Base-by-base conservation (phyloP, 2,888 invertebrate genomes). In the Hyles lineata region DNA sequence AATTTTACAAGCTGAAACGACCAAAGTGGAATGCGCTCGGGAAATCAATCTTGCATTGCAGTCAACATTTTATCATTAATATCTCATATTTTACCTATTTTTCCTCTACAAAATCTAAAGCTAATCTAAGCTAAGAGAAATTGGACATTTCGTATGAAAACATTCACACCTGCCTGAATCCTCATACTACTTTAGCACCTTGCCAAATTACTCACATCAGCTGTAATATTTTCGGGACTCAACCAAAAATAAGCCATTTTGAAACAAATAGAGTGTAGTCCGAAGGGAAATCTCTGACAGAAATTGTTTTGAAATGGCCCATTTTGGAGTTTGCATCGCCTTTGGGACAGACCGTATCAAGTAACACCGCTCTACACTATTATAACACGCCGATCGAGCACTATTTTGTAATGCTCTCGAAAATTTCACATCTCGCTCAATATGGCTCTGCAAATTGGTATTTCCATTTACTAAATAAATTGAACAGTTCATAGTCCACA, bases 291-390 rank as follows among this genome's bases (percentile, higher is more conserved):
- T 92, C 89, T 89, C 85, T 83, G 85, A 85, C 85, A 87, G 89
- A 90, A 90, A 92, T 92, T 92, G 92, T 92, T 92, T 89, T 87
- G 86, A 90, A 90, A 92, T 90, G 86, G 89, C 88, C 88, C 87
- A 88, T 89, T 91, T 89, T 90, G 88, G 91, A 90, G 83, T 87
- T 84, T 80, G 77, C 73, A 78, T 52, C 80, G 77, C 83, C 80
- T 78, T 76, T 73, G 85, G 80, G 82, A 82, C 77, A 3, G 76
- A 73, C 74, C 76, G 74, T 74, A 80, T 78, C 78, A 78, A 77
- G 77, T 78, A 72, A 77, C 74, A 50, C 43, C 61, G 70, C 63
- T 75, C 73, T 74, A 67, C 67, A 67, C 67, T 67, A 67, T 43
- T 67, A 50, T 50, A 67, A 67, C 50, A n/a, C 43, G 67, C 17